Percentiles rank a stretch among this genome's conserved stretches.
phyloP scores from a whole-genome alignment of 2,888 invertebrate species.

The Lycia hirtaria region DNA sequence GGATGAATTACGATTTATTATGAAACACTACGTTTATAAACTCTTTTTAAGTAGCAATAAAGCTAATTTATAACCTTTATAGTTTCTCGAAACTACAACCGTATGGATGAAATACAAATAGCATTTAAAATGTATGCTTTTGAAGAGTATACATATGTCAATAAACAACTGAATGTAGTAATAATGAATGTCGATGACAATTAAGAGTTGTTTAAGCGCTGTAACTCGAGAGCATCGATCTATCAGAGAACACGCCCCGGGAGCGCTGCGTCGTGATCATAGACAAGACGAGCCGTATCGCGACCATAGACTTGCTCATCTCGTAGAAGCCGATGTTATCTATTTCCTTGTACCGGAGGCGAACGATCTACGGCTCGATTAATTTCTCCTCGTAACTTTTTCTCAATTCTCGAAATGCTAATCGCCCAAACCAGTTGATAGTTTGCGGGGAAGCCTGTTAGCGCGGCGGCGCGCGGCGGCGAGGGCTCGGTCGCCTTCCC shows the following conservation, averaged over 20 bases:
- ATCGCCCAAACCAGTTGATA: slow-evolving; percentile 76
- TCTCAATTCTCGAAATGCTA: slow-evolving; percentile 78
- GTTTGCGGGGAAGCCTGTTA: slow-evolving; percentile 73
- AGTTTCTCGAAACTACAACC: slow-evolving; percentile 21
- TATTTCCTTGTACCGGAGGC: slow-evolving; percentile 26
- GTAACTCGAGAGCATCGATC: slow-evolving; percentile 11
- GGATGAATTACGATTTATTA: slow-evolving; percentile 13
- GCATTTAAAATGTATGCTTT: slow-evolving; percentile 3
- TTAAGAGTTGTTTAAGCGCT: not conserved
- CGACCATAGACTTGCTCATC: slow-evolving; percentile 19
- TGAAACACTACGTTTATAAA: slow-evolving; percentile 11
- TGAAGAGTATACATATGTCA: not conserved
- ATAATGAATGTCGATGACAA: slow-evolving; percentile 10
- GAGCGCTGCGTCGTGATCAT: slow-evolving; percentile 3
- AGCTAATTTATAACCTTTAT: not conserved
- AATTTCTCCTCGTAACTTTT: slow-evolving; percentile 56
- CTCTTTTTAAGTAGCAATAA: slow-evolving; percentile 21
- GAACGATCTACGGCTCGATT: slow-evolving; percentile 22
- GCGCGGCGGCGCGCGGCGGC: slow-evolving; percentile 57
- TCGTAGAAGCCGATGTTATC: slow-evolving; percentile 26
- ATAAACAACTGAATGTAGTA: not conserved
- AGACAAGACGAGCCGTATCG: too few relatives aligned
- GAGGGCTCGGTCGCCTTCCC: slow-evolving; percentile 60
- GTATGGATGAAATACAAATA: slow-evolving; percentile 18
- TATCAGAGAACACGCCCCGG: slow-evolving; percentile 13